Evolutionary conservation across 2,888 invertebrate genomes (phyloP), one percentile per base, ranked within the genome.

Genomic region (Acholoe squamosa): DNA sequence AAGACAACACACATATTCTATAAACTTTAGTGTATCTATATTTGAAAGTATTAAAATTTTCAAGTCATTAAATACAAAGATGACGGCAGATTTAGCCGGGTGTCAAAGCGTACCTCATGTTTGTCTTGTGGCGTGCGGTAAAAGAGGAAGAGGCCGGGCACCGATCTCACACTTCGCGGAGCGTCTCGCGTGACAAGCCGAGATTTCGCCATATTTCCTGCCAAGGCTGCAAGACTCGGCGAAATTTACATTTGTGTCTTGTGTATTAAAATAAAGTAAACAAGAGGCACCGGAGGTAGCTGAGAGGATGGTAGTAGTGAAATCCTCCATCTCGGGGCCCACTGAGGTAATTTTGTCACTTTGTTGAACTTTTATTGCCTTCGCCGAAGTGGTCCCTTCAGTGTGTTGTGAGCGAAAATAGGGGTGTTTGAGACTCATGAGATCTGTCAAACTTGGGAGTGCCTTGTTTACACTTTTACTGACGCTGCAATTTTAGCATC

Each of bases 61-160:
- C 19, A 19, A 3, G 61, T n/a, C 1, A 12, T 43, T 61, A 61
- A 61, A 61, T n/a, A 19, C 12, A 3, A 61, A 25, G 76, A 76
- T 76, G 76, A 25, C 1, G 16, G 76, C 31, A 5, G 76, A 76
- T 76, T 76, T 28, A 3, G 25, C 16, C 22, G 31, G 76, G 7
- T 76, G 16, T 34, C 80, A 33, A 80, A 80, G 34, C 80, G 10
- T 51, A 94, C 94, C 94, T 94, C 94, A 94, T 94, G 90, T 91
- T 93, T 84, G 33, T 52, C 28, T 1, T 16, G 22, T 34, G 33
- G 3, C 61, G 34, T 22, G 89, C 28, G 56, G 43, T 76, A 76
- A 90, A 86, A 84, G 56, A 43, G 77, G 86, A 71, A 88, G 84
- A 89, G 90, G 90, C 91, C 90, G 91, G 91, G 93, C 90, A 12